phyloP scores from a whole-genome alignment of 2,113 vertebrate species.

The Forbesichthys papilliferus region DNA sequence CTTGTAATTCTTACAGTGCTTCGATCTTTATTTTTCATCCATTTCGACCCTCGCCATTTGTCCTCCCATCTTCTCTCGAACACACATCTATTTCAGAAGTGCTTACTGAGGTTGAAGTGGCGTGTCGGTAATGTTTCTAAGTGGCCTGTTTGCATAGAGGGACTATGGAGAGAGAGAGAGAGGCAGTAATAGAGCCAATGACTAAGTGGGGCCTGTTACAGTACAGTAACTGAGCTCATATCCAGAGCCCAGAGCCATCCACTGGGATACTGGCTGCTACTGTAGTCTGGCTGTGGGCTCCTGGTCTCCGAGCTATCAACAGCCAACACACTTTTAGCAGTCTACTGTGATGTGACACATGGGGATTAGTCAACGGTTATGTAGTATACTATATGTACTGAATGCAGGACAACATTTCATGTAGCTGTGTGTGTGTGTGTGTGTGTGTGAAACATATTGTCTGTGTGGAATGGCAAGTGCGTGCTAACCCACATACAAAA shows the following conservation, averaged over 20 bases:
- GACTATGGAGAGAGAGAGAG: constrained; percentile 28
- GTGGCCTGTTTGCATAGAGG: constrained; percentile 64
- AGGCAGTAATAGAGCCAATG: constrained; percentile 48
- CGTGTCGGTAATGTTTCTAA: constrained; percentile 63
- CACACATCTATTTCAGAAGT: constrained; percentile 49
- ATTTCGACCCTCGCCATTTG: constrained; percentile 26
- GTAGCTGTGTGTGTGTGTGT: constrained; percentile 16
- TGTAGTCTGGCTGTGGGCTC: constrained; percentile 57
- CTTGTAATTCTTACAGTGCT: too few relatives aligned
- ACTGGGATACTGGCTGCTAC: constrained; percentile 63
- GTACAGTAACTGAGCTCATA: constrained; percentile 64
- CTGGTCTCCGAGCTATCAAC: constrained; percentile 56
- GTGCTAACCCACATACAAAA: background rate
- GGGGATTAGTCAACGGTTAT: constrained; percentile 53
- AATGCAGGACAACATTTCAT: constrained; percentile 31
- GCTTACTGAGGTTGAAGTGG: constrained; percentile 52
- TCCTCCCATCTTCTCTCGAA: constrained; percentile 46
- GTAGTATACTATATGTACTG: constrained; percentile 36
- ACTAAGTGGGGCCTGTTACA: constrained; percentile 66
- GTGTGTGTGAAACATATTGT: background rate
- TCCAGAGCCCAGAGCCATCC: constrained; percentile 63
- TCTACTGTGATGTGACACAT: constrained; percentile 59
- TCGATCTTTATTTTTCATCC: background rate
- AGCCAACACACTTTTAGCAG: constrained; percentile 63
- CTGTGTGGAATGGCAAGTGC: background rate